These are phyloP conservation scores for Xanthia icteritia DNA, from an alignment of 2,888 invertebrate species.

Conservation along the genomic window DNA sequence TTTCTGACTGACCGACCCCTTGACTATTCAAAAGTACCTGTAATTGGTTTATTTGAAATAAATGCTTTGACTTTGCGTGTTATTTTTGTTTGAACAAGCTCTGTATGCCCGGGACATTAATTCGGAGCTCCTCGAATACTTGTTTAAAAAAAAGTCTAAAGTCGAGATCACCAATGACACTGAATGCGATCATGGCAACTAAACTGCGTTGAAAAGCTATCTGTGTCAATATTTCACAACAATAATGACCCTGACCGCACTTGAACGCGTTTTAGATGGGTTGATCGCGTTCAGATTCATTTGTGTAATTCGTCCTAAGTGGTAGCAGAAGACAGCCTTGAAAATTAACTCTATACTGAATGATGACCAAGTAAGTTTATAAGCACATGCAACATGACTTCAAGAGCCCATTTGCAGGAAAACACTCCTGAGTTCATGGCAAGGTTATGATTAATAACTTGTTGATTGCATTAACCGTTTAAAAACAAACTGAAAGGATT, in stretches of 20 bases:
- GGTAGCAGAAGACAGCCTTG: neutral
- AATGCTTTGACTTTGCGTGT: neutral
- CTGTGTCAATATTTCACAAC: too few relatives aligned
- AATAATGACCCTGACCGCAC: too few relatives aligned
- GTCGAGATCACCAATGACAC: too few relatives aligned
- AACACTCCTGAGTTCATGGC: neutral
- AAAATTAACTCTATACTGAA: too few relatives aligned
- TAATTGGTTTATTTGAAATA: too few relatives aligned
- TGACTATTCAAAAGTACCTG: too few relatives aligned
- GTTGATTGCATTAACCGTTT: neutral
- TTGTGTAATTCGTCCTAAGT: too few relatives aligned
- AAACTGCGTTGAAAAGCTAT: too few relatives aligned
- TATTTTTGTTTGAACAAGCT: neutral
- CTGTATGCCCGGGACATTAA: neutral
- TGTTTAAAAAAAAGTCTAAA: neutral
- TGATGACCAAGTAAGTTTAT: neutral
- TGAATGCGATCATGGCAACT: too few relatives aligned
- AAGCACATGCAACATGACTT: neutral
- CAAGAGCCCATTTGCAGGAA: neutral
- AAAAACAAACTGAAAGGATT: neutral
- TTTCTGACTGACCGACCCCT: too few relatives aligned
- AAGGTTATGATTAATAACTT: neutral
- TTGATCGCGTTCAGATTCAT: too few relatives aligned
- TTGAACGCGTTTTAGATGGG: too few relatives aligned
- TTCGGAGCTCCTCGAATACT: neutral